A percentile compares a stretch with the other conserved stretches of the same genome.
Conservation (phyloP, 35 echinoderm and acorn worm genomes). For the Chiridota heheva region DNA sequence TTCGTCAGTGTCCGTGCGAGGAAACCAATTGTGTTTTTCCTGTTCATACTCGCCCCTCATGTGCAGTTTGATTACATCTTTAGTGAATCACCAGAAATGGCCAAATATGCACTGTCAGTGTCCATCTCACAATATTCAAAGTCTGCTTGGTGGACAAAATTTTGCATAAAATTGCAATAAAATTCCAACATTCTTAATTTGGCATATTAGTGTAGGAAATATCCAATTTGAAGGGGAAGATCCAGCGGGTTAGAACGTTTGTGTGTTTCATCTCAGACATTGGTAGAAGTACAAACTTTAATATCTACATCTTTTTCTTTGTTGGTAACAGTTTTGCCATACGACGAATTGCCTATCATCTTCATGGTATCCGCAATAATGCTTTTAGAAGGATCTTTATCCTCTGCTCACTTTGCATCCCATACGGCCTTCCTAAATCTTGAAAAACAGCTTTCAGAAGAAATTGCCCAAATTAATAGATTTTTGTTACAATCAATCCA, state of each 20-base stretch:
- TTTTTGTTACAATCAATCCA: slow-evolving; percentile 20
- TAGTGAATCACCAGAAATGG: slow-evolving; percentile 31
- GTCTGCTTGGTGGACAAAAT: slow-evolving; percentile 21
- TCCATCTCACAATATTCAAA: slow-evolving; percentile 47
- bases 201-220: slow-evolving; percentile 44
- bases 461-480: slow-evolving; percentile 22
- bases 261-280: slow-evolving; percentile 16
- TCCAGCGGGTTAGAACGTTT: slow-evolving; percentile 19
- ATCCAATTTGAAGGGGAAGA: slow-evolving; percentile 60
- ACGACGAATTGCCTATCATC: slow-evolving; percentile 48
- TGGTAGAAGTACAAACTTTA: neutral
- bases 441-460: slow-evolving; percentile 32
- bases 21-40: slow-evolving; percentile 54
- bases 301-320: slow-evolving; percentile 44
- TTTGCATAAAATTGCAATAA: slow-evolving; percentile 49
- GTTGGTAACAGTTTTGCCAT: slow-evolving; percentile 58
- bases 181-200: slow-evolving; percentile 60
- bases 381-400: slow-evolving; percentile 46
- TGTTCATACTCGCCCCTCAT: slow-evolving; percentile 3
- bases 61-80: neutral
- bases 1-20: slow-evolving; percentile 33
- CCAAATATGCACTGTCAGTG: slow-evolving; percentile 23
- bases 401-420: slow-evolving; percentile 11
- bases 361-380: slow-evolving; percentile 67
- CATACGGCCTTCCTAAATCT: slow-evolving; percentile 26